Evolutionary conservation across 1,140 invertebrate species (phyloP).

Genomic region (Eumaeus atala): DNA sequence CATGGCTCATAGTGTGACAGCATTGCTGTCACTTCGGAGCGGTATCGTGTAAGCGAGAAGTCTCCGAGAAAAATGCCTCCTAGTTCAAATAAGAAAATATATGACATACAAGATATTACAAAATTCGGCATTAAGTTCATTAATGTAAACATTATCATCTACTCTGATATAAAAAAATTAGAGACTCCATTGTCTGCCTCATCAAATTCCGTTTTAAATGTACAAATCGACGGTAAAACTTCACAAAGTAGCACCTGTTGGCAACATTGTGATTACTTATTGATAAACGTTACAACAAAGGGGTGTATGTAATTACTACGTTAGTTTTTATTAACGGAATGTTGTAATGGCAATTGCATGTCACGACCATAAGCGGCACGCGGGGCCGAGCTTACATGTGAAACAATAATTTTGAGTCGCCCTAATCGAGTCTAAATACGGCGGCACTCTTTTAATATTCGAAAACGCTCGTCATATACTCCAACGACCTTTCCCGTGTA

Average conservation of each 20-base stretch:
- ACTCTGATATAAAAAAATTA: too few relatives aligned
- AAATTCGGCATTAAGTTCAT: too few relatives aligned
- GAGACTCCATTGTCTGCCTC: too few relatives aligned
- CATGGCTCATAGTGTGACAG: too few relatives aligned
- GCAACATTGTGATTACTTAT: conserved; percentile 26
- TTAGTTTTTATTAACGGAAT: conserved; percentile 36
- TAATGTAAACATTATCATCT: too few relatives aligned
- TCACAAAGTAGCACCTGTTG: conserved; percentile 5
- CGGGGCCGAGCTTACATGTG: conserved; percentile 29
- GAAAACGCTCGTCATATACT: conserved; percentile 6
- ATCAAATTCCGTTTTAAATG: neutral
- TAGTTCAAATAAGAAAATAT: too few relatives aligned
- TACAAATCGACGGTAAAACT: neutral
- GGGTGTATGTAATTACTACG: conserved; percentile 28
- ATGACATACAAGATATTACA: too few relatives aligned
- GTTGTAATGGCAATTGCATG: conserved; percentile 23
- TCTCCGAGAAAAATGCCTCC: too few relatives aligned
- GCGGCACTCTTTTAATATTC: conserved; percentile 12
- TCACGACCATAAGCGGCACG: conserved; percentile 31
- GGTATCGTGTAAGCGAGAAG: too few relatives aligned
- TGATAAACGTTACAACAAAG: conserved; percentile 28
- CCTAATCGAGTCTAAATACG: conserved; percentile 31
- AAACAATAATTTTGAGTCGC: conserved; percentile 31
- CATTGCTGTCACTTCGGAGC: too few relatives aligned
- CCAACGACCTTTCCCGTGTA: neutral